Evolutionary conservation across 1,140 invertebrate species (phyloP).

Genomic region (Calephelis virginiensis): DNA sequence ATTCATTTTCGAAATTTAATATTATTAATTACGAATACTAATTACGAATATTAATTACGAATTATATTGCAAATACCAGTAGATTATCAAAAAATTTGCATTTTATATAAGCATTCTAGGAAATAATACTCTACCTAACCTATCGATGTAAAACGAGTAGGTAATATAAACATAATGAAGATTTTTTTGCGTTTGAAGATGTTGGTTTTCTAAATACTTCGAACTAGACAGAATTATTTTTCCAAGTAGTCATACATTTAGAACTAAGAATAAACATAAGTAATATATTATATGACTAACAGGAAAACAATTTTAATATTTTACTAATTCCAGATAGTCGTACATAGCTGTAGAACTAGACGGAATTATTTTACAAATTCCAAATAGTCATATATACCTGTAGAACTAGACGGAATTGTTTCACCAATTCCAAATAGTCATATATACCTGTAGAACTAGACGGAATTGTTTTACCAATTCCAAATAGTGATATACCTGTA

Average conservation of each 20-base stretch:
- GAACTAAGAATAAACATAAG: background rate
- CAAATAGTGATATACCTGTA: no score
- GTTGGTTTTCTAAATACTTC: background rate
- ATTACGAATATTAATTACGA: background rate
- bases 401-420: background rate
- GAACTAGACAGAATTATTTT: background rate
- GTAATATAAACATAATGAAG: background rate
- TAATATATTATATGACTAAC: background rate
- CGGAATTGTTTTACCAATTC: no score
- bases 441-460: no score
- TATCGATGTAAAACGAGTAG: background rate
- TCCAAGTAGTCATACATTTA: background rate
- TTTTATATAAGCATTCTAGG: background rate
- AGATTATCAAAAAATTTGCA: background rate
- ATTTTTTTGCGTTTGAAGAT: constrained; percentile 3
- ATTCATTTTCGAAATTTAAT: background rate
- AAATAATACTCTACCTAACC: background rate
- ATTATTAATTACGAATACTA: background rate
- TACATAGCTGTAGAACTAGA: no score
- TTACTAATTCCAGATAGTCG: background rate
- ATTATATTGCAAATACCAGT: background rate
- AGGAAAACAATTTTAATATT: constrained; percentile 4
- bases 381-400: no score
- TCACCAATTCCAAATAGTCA: constrained; percentile 1
- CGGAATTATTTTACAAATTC: no score